A percentile compares a stretch with the other conserved stretches of the same genome.
These are phyloP conservation scores for Neuroscelio doddi DNA, from an alignment of 2,888 invertebrate genomes.

Conservation along the genomic window DNA sequence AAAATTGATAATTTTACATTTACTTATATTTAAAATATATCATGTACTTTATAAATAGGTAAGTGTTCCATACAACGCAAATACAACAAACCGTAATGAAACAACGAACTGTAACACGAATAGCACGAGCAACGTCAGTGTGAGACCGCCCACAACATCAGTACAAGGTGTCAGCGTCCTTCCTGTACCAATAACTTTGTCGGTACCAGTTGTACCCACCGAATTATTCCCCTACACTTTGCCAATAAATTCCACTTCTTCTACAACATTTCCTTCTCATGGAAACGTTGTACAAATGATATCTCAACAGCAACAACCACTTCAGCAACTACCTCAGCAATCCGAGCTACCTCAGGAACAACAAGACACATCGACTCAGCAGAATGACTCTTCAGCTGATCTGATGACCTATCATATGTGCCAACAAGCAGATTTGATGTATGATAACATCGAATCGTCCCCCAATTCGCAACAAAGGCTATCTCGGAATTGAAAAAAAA, in stretches of 20 bases:
- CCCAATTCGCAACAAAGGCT: conserved; percentile 55
- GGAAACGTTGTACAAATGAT: conserved; percentile 59
- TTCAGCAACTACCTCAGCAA: conserved; percentile 44
- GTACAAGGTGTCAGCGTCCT: conserved; percentile 61
- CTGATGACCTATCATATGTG: conserved; percentile 64
- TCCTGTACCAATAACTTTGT: conserved; percentile 60
- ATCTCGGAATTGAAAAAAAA: conserved; percentile 53
- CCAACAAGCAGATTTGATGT: conserved; percentile 60
- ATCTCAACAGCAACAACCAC: conserved; percentile 60
- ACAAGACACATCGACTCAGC: conserved; percentile 47
- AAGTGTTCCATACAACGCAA: conserved; percentile 57
- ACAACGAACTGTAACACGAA: conserved; percentile 23
- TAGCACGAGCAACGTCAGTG: conserved; percentile 8
- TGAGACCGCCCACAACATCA: conserved; percentile 19
- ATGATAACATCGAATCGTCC: conserved; percentile 57
- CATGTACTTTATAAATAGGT: conserved; percentile 51
- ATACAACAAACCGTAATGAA: conserved; percentile 51
- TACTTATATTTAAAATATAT: not conserved
- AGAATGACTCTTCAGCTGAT: conserved; percentile 52
- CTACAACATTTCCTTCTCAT: conserved; percentile 50
- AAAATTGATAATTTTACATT: not conserved
- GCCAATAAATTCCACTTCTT: conserved; percentile 46
- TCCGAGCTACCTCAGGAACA: conserved; percentile 52
- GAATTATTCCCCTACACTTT: conserved; percentile 63
- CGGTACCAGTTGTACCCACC: conserved; percentile 62